phyloP scores from a whole-genome alignment of 2,113 vertebrate species.

The Merops nubicus region DNA sequence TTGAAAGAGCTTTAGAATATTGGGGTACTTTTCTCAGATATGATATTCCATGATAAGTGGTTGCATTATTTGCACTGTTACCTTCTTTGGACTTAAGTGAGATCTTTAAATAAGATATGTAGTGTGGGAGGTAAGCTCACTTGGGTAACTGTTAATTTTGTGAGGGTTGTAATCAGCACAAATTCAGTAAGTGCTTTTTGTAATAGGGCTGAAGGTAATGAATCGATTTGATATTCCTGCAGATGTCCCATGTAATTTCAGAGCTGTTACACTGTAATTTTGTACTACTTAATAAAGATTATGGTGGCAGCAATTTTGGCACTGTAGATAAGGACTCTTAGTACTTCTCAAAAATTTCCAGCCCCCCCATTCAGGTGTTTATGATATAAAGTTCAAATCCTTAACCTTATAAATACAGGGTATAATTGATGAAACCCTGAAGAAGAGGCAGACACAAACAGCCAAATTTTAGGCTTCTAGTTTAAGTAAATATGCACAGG shows the following conservation, averaged over 20 bases:
- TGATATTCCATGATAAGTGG: neutral
- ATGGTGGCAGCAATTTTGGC: slow-evolving; percentile 63
- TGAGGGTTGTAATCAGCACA: slow-evolving; percentile 72
- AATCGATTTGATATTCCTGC: slow-evolving; percentile 74
- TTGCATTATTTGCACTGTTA: slow-evolving; percentile 31
- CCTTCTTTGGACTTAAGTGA: slow-evolving; percentile 37
- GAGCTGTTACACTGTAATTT: slow-evolving; percentile 74
- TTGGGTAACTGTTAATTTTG: slow-evolving; percentile 69
- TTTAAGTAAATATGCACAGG: neutral
- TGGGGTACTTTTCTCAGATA: neutral
- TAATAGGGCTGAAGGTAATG: slow-evolving; percentile 62
- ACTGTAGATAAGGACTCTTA: slow-evolving; percentile 62
- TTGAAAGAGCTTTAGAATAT: slow-evolving; percentile 8
- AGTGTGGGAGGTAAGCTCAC: slow-evolving; percentile 10
- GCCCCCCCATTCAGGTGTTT: slow-evolving; percentile 41
- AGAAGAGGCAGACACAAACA: neutral
- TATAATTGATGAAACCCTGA: neutral
- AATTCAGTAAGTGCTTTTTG: slow-evolving; percentile 74
- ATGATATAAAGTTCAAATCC: slow-evolving; percentile 39
- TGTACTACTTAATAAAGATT: slow-evolving; percentile 74
- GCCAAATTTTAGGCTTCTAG: neutral
- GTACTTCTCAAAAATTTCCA: slow-evolving; percentile 25
- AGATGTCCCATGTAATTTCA: slow-evolving; percentile 75
- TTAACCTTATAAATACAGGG: neutral
- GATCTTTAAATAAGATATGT: slow-evolving; percentile 64